phyloP scores from a whole-genome alignment of 2,888 invertebrate species.

The Automeris io region DNA sequence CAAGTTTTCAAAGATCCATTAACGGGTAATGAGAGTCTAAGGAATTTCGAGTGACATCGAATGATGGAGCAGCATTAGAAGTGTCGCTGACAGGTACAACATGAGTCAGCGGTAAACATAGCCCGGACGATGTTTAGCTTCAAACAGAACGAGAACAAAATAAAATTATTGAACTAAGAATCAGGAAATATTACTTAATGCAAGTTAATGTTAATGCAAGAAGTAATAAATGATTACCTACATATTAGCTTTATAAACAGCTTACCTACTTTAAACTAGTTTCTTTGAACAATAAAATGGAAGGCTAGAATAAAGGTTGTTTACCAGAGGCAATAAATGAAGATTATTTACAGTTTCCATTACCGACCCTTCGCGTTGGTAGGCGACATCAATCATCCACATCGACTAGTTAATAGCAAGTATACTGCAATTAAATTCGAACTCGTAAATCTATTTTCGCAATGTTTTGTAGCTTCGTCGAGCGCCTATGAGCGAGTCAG shows the following conservation, averaged over 20 bases:
- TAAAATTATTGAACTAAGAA: not conserved
- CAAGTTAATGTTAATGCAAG: too few species aligned
- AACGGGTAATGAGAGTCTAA: constrained; percentile 57
- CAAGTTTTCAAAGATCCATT: constrained; percentile 55
- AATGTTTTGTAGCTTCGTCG: constrained; percentile 10
- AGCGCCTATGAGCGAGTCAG: constrained; percentile 39
- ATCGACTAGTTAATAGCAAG: constrained; percentile 46
- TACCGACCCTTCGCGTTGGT: constrained; percentile 36
- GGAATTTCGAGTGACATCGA: constrained; percentile 53
- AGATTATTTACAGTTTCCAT: constrained; percentile 41
- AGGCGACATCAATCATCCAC: constrained; percentile 50
- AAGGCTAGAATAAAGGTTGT: constrained; percentile 31
- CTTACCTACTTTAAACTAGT: not conserved
- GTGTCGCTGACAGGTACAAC: constrained; percentile 62
- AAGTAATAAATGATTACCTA: too few species aligned
- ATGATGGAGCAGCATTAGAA: constrained; percentile 57
- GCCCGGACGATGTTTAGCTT: constrained; percentile 14
- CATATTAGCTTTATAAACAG: too few species aligned
- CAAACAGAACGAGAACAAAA: not conserved
- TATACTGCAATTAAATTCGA: constrained; percentile 46
- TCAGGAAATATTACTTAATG: too few species aligned
- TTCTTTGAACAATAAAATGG: constrained; percentile 17
- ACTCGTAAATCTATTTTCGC: constrained; percentile 21
- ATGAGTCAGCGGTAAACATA: constrained; percentile 55
- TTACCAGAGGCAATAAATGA: constrained; percentile 36